Conservation (phyloP, 2,888 invertebrate species). For the Galeruca laticollis region DNA sequence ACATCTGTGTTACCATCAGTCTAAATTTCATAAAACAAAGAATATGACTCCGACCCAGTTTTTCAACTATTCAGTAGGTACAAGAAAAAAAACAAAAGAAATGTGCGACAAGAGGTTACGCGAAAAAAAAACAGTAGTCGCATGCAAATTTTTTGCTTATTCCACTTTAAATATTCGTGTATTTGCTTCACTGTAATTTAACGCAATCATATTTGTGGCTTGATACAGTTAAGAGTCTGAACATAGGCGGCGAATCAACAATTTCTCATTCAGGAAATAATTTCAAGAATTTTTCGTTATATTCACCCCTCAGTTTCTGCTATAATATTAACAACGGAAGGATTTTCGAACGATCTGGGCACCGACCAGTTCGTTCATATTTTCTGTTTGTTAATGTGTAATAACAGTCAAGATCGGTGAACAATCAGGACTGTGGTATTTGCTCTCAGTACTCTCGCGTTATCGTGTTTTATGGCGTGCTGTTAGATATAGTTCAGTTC, state of each 20-base stretch:
- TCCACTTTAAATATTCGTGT: conserved; percentile 15
- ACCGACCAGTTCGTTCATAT: too few relatives aligned
- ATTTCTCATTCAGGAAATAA: background rate
- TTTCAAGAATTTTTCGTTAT: too few relatives aligned
- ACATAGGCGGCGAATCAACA: conserved; percentile 1
- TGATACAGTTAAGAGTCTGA: conserved; percentile 6
- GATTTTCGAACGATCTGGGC: too few relatives aligned
- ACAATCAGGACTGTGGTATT: too few relatives aligned
- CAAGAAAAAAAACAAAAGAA: background rate
- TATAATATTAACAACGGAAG: too few relatives aligned
- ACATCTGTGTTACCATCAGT: too few relatives aligned
- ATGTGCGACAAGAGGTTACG: conserved; percentile 3
- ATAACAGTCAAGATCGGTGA: too few relatives aligned
- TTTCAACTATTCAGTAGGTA: background rate
- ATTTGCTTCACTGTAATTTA: conserved; percentile 17
- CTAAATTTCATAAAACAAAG: background rate
- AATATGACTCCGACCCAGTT: background rate
- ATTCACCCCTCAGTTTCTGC: too few relatives aligned
- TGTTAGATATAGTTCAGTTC: too few relatives aligned
- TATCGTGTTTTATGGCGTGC: too few relatives aligned
- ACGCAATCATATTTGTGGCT: conserved; percentile 15
- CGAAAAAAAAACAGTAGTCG: conserved; percentile 4
- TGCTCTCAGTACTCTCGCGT: too few relatives aligned
- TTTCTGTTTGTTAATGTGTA: too few relatives aligned
- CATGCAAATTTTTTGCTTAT: conserved; percentile 14